Evolutionary conservation across 2,888 invertebrate genomes (phyloP), one percentile per base, ranked within the genome.

Genomic region (Dysmachus trigonus): DNA sequence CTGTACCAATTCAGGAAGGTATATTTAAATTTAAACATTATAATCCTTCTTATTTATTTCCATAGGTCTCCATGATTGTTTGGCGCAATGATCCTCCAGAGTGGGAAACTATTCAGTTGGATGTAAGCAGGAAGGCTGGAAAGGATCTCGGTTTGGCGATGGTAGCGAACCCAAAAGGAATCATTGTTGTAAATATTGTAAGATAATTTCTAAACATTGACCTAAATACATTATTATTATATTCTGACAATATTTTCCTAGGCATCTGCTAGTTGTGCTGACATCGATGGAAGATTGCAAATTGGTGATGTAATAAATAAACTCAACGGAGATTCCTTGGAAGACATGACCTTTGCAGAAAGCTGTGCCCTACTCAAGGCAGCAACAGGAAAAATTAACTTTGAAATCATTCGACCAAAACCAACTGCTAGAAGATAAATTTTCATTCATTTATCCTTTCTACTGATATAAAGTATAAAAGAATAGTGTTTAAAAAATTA

Each of bases 331-430:
- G 96, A 97, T 89, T 97, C 97, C 88, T 92, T 98, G 85, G 95
- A 95, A 87, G 93, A 94, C 71, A 94, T 95, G 6, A 95, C 95
- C 82, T 96, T 97, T 90, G 95, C 98, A 89, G 96, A 97, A 88
- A 97, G 97, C 10, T 98, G 97, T 76, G 96, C 97, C 18, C 94
- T 98, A 85, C 94, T 99, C 89, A 98, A 99, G 93, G 96, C 97
- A 88, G 95, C 96, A 88, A 95, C 94, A 89, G 97, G 97, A 88
- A 96, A 95, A 92, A 95, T 97, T 88, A 93, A 94, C 88, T 94
- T 99, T 91, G 98, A 97, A 92, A 94, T 98, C 87, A 96, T 96
- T 89, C 94, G 98, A 91, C 96, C 97, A 91, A 98, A 97, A 93
- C 95, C 92, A 87, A 90, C 91, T 62, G 72, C 51, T 62, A 82